Evolutionary conservation across 37 sponge, comb jelly and placozoan genomes (phyloP), one percentile per base, ranked within the genome.

Genomic region (Dysidea cf. avara): DNA sequence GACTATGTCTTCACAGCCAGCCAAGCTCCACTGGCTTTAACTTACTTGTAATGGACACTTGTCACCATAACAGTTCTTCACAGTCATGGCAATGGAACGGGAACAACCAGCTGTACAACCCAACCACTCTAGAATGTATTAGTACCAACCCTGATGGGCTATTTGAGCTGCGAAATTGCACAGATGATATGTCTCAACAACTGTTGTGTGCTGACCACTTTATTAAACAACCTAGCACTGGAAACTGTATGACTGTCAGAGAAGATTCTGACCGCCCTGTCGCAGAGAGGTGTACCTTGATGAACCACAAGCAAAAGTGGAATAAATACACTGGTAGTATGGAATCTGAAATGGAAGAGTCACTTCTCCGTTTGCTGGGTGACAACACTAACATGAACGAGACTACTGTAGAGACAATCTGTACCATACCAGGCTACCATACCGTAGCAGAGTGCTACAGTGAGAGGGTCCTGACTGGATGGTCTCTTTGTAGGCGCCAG

Each of bases 51-150:
- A 56, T 74, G 9, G 50, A 43, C 0, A 20, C 34, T 12, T 81
- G 82, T 57, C 39, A 66, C 61, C n/a, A 39, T 3, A 7, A n/a
- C n/a, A 2, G 26, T 4, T 31, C 0, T 0, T 25, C 20, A 31
- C 74, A 81, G 60, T 24, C 18, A 7, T 81, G 82, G 82, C 65
- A 55, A 34, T 81, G 82, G 82, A 81, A 49, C 0, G n/a, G 2
- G 12, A 29, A 72, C 28, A 17, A 66, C 66, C 34, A 68, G 16
- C 32, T 81, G 18, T 30, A 57, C 22, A 61, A 73, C 38, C 58
- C 72, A 16, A 26, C 67, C 7, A n/a, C 66, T 2, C 17, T 60
- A 14, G 32, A 29, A 21, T 34, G 53, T 25, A 47, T 25, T 48
- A 50, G 24, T 33, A 47, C 26, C 31, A 12, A 25, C 12, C 30